Conservation (phyloP, 2,888 invertebrate genomes). For the Conus canariensis region DNA sequence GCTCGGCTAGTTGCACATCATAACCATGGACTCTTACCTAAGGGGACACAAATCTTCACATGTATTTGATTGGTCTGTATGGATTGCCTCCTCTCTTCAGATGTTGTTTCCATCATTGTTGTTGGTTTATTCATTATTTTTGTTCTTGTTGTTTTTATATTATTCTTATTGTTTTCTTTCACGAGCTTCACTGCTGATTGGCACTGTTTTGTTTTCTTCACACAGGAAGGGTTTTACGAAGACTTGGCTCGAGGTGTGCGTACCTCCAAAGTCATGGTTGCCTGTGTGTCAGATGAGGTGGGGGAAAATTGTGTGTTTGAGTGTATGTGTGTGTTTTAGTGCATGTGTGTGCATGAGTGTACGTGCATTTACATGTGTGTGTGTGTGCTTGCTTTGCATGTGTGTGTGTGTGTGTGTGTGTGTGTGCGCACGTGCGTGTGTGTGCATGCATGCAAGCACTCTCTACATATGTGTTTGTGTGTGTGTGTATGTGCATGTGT, state of each 20-base stretch:
- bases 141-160: no score
- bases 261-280: conserved; percentile 74
- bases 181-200: no score
- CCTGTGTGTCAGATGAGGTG: conserved; percentile 77
- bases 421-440: background rate
- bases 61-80: no score
- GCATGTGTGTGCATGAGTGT: background rate
- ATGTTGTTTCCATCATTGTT: no score
- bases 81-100: no score
- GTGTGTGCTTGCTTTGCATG: background rate
- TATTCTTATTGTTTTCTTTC: no score
- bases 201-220: no score
- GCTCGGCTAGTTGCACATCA: no score
- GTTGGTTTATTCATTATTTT: no score
- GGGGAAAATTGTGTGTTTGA: conserved; percentile 27
- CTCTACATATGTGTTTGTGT: background rate
- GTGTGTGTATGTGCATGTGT: background rate
- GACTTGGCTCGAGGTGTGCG: conserved; percentile 76
- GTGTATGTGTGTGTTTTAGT: background rate
- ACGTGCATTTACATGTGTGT: background rate
- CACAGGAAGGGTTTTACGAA: conserved; percentile 74
- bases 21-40: no score
- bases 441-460: background rate
- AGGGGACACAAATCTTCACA: no score
- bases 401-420: background rate